These are phyloP conservation scores for Notamacropus eugenii DNA, from an alignment of 2,797 vertebrate genomes.

Conservation along the genomic window DNA sequence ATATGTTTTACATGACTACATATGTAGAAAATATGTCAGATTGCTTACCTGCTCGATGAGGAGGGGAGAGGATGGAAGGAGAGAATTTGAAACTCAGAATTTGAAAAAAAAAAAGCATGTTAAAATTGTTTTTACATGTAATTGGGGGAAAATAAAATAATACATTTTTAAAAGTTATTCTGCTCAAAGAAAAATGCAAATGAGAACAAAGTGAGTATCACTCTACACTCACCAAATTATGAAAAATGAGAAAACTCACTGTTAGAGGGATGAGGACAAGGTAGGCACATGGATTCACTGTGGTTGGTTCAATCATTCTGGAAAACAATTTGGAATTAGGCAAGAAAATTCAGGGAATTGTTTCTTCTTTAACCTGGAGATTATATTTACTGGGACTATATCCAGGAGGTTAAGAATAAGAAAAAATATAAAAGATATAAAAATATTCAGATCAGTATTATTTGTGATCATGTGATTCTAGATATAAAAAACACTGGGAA, in stretches of 20 bases:
- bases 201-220: neutral
- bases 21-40: neutral
- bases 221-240: neutral
- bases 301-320: neutral
- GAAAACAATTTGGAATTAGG: neutral
- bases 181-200: neutral
- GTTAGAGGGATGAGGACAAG: neutral
- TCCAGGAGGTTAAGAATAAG: neutral
- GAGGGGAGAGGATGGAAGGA: neutral
- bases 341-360: neutral
- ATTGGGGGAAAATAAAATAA: neutral
- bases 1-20: neutral
- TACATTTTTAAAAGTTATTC: neutral
- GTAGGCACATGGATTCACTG: neutral
- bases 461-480: neutral
- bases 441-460: neutral
- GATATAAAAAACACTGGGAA: neutral
- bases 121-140: neutral
- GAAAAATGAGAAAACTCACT: neutral
- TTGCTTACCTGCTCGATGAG: neutral
- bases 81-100: neutral
- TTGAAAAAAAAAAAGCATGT: neutral
- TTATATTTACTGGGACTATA: neutral
- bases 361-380: neutral
- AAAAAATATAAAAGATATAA: neutral